These are phyloP conservation scores for Phenganax marumi DNA, from an alignment of 92 coral and sea anemone genomes.

Conservation along the genomic window DNA sequence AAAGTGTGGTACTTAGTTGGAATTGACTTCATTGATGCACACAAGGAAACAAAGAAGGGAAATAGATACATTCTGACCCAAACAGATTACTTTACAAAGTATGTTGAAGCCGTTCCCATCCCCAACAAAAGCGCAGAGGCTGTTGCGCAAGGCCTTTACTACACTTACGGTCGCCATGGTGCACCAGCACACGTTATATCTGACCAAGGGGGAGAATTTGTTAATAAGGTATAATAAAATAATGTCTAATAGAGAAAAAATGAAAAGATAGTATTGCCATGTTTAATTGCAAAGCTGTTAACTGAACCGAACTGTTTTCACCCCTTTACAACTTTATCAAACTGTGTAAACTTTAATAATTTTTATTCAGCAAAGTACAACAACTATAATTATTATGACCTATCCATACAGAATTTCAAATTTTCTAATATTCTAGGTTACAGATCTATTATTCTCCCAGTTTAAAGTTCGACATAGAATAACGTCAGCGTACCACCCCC, in stretches of 20 bases:
- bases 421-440: background rate
- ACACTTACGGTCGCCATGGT: conserved; percentile 65
- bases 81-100: conserved; percentile 42
- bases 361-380: too few relatives aligned
- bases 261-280: background rate
- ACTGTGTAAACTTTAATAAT: too few relatives aligned
- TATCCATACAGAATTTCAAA: background rate
- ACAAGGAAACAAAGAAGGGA: conserved; percentile 55
- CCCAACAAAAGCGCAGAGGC: conserved; percentile 59
- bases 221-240: conserved; percentile 55
- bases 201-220: conserved; percentile 76
- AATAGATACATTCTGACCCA: conserved; percentile 40
- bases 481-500: conserved; percentile 64
- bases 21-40: conserved; percentile 63
- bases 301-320: background rate
- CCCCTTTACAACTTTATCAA: background rate
- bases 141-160: conserved; percentile 61
- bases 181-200: conserved; percentile 68
- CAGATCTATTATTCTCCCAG: conserved; percentile 40
- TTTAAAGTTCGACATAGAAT: conserved; percentile 60
- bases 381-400: too few relatives aligned
- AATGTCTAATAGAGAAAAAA: background rate
- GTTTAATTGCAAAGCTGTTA: too few relatives aligned
- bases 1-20: conserved; percentile 67
- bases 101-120: conserved; percentile 61